phyloP scores from a whole-genome alignment of 1,140 invertebrate genomes.

The Ceratitis capitata region DNA sequence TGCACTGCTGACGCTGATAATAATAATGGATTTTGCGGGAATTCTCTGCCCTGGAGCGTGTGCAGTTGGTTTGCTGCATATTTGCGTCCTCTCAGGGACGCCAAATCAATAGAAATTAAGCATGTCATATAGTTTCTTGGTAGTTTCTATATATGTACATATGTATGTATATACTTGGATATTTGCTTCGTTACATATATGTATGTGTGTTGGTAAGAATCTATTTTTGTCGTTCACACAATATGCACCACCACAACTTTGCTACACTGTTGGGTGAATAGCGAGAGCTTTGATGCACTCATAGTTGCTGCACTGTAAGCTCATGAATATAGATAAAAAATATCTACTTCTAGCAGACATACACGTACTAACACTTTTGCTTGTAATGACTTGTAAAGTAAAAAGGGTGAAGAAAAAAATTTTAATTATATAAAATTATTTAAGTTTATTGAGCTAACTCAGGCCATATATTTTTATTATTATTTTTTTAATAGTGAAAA shows the following conservation, averaged over 20 bases:
- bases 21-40: slow-evolving; percentile 12
- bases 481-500: too few species aligned
- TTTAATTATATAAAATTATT: too few species aligned
- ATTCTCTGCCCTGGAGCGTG: not conserved
- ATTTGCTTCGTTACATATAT: not conserved
- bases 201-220: not conserved
- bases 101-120: not conserved
- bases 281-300: not conserved
- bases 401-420: too few species aligned
- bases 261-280: not conserved
- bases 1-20: not conserved
- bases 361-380: too few species aligned
- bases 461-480: too few species aligned
- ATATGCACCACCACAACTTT: not conserved
- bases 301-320: not conserved
- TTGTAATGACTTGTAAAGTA: too few species aligned
- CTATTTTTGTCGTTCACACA: not conserved
- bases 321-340: too few species aligned
- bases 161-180: too few species aligned
- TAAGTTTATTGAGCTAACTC: too few species aligned
- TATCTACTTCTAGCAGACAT: too few species aligned
- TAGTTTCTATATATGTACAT: too few species aligned
- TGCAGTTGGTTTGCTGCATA: not conserved
- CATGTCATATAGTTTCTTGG: not conserved
- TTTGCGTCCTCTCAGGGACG: not conserved